Evolutionary conservation across 2,113 vertebrate genomes (phyloP), one percentile per base, ranked within the genome.

Genomic region (Pterophyllum scalare): DNA sequence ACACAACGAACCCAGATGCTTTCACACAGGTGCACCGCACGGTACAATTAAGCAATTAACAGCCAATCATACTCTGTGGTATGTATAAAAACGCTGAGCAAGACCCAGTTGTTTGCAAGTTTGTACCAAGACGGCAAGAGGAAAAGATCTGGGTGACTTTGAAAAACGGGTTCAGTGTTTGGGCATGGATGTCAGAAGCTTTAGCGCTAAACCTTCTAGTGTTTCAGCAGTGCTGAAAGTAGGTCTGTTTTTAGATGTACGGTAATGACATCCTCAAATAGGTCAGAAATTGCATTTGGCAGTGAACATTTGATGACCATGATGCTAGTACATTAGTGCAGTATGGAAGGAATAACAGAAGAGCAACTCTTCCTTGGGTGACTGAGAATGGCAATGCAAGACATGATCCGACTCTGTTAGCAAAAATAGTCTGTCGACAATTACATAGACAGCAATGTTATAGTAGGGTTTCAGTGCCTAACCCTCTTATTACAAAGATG

Each of bases 401-500:
- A 72, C 52, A 26, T 72, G 67, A 72, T 54, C 67, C n/a, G 67
- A 54, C 67, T 70, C 65, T 54, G 67, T 72, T 54, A 72, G 46
- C 46, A 72, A 72, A 72, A 72, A 54, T 72, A 72, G 67, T 72
- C 67, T 72, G 67, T 72, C 67, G 46, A 54, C 46, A 72, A 72
- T 72, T 72, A 72, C 67, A 72, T 49, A 72, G 67, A 72, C 26
- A 33, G 46, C 67, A 11, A 54, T 72, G 46, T 72, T 72, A 72
- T 33, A 72, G 67, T 14, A 72, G 67, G 65, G 67, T 72, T 72
- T 72, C 67, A 54, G 46, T 72, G 67, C 46, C 26, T 72, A 72
- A 72, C 52, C 67, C 67, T 72, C 46, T 72, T 54, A 72, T 72
- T 72, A 72, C 46, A 72, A 72, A 72, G 67, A 72, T 72, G 67